phyloP scores from a whole-genome alignment of 2,888 invertebrate species.

The Trichopoda pennipes region DNA sequence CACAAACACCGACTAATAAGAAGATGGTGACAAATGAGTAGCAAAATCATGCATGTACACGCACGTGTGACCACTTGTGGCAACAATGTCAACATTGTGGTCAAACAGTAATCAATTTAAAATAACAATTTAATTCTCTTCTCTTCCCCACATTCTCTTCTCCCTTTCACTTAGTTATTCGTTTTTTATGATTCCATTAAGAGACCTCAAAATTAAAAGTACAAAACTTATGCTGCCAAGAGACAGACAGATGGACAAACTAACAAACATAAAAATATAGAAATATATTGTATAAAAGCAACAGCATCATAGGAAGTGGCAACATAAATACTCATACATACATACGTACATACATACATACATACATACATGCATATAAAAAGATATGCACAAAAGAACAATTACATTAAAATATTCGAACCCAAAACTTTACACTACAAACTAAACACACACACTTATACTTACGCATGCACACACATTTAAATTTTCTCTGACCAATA shows the following conservation, averaged over 20 bases:
- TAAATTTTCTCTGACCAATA: constrained; percentile 2
- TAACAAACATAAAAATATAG: neutral
- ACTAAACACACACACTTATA: neutral
- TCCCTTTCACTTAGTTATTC: neutral
- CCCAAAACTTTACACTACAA: neutral
- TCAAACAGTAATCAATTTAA: constrained; percentile 68
- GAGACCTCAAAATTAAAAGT: constrained; percentile 60
- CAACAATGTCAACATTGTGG: constrained; percentile 67
- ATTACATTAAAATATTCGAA: constrained; percentile 19
- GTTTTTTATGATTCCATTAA: constrained; percentile 63
- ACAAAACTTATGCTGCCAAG: constrained; percentile 38
- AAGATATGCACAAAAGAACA: constrained; percentile 23
- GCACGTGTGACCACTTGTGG: constrained; percentile 67
- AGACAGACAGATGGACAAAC: neutral
- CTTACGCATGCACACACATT: too few relatives aligned
- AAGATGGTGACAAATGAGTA: constrained; percentile 39
- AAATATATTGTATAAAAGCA: neutral
- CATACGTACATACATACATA: too few relatives aligned
- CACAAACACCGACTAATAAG: constrained; percentile 12
- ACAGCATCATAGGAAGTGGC: neutral
- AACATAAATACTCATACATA: constrained; percentile 30
- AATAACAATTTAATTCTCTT: constrained; percentile 56
- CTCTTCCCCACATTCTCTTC: neutral
- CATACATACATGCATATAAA: too few relatives aligned
- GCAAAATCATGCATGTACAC: constrained; percentile 63